Conservation (phyloP, 2,888 invertebrate species). For the Mythimna albipuncta region DNA sequence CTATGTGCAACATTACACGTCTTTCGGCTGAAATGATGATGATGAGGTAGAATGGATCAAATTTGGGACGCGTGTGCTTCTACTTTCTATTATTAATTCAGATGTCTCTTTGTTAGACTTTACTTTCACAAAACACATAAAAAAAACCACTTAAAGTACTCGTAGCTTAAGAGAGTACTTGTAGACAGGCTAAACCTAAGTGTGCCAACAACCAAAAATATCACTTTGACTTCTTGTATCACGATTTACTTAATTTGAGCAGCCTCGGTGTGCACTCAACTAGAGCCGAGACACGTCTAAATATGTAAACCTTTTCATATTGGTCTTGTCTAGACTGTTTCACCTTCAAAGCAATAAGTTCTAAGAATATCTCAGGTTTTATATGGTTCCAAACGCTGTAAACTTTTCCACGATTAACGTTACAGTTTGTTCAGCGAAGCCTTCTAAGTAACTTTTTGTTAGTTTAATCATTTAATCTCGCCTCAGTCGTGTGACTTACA, state of each 20-base stretch:
- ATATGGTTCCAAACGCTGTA: background rate
- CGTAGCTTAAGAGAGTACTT: background rate
- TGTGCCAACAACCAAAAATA: background rate
- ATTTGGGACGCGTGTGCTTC: too few species aligned
- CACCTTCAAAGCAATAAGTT: background rate
- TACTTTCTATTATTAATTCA: background rate
- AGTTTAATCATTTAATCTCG: constrained; percentile 30
- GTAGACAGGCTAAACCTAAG: background rate
- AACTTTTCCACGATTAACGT: background rate
- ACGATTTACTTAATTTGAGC: background rate
- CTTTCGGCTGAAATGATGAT: too few species aligned
- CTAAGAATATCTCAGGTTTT: background rate
- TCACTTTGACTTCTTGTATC: background rate
- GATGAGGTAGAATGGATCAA: too few species aligned
- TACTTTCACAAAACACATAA: background rate
- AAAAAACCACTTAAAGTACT: background rate
- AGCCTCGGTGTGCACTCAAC: background rate
- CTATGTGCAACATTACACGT: too few species aligned
- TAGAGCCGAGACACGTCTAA: constrained; percentile 8
- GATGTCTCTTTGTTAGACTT: background rate
- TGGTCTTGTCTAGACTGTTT: background rate
- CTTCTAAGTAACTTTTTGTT: constrained; percentile 26
- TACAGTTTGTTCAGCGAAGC: background rate
- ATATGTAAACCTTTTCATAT: background rate
- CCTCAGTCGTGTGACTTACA: constrained; percentile 34